Base-by-base conservation (phyloP, 37 sponge, comb jelly and placozoan genomes). In the Dysidea cf. avara region DNA sequence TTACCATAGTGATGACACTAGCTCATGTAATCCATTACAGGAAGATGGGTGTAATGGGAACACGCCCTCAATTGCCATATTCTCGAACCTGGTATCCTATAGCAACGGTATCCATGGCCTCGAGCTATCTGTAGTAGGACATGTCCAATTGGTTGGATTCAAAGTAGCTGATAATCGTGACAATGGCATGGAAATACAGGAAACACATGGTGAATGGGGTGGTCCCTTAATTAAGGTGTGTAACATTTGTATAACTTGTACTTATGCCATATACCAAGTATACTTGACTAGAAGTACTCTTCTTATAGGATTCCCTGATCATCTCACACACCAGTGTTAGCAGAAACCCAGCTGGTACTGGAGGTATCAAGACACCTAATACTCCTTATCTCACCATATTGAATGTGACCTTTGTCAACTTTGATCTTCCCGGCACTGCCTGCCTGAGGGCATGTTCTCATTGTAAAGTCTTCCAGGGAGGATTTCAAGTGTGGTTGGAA, bases 71-170 rank as follows among this genome's bases (percentile, higher is more conserved):
- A 75, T 56, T 64, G 93, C 84, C 11, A 84, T 66, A 30, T 53
- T 92, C 22, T 81, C 80, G 37, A 72, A 88, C 64, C 74, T 92
- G 52, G 81, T 83, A 0, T 50, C 89, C 53, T 92, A 88, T 55
- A 53, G 75, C 48, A 92, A 92, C 84, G 93, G 93, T 37, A 92
- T 92, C 48, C 89, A 92, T 66, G 93, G 93, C 32, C 65, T 92
- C 22, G 93, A 92, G 67, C 53, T 92, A 16, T 88, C 93, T 64
- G 82, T 92, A 0, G 77, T 92, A 6, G 93, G 89, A 21, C 72
- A 92, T 65, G 78, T 92, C 0, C 71, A 66, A 46, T 37, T 88
- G 11, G 60, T 61, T 24, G 89, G 89, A 6, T 92, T 92, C 69
- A 92, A 92, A 50, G 73, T 88, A 0, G 85, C 93, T 11, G 93